Base-by-base conservation (phyloP, 2,888 invertebrate species). In the Megaustenia siamemsis region DNA sequence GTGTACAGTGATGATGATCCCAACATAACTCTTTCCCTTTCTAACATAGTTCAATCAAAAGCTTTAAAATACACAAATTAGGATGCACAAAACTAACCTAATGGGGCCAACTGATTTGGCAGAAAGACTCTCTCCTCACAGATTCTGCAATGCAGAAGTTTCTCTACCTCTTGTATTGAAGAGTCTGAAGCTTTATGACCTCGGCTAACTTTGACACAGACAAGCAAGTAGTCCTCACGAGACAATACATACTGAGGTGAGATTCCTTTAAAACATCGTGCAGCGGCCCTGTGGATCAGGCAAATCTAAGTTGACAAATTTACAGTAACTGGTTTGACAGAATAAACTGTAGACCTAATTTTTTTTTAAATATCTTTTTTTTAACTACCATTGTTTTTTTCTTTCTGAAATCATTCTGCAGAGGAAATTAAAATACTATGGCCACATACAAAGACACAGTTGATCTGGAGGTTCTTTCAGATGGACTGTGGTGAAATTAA, bases 91-190 rank as follows among this genome's bases (percentile, higher is more conserved):
- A 56, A 77, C 78, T 28, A 28, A 92, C 93, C 92, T 49, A 89
- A 28, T 5, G 91, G 91, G 35, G 90, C 87, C 38, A 88, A 83
- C 38, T 89, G 86, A 28, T 88, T 83, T 2, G 92, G 92, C 43
- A 87, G 88, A 77, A 92, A 89, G 10, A 86, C 88, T 84, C 92
- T 88, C 76, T 93, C 92, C 78, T 92, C 91, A 90, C 93, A 93
- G 69, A 93, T 89, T 78, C 90, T 90, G 84, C 93, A 93, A 84
- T 93, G 92, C 28, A 93, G 86, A 8, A 93, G 83, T 12, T 85
- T 83, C 10, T 89, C 82, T 21, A 93, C 85, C 53, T 89, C 82
- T 8, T 86, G 84, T 28, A 90, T 76, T 71, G 88, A 85, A 12
- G 80, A 69, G 66, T 91, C 90, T 28, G 92, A 92, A 82, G 87